Evolutionary conservation across 2,113 vertebrate genomes (phyloP).

Genomic region (Pseudolaguvia tuberculata): DNA sequence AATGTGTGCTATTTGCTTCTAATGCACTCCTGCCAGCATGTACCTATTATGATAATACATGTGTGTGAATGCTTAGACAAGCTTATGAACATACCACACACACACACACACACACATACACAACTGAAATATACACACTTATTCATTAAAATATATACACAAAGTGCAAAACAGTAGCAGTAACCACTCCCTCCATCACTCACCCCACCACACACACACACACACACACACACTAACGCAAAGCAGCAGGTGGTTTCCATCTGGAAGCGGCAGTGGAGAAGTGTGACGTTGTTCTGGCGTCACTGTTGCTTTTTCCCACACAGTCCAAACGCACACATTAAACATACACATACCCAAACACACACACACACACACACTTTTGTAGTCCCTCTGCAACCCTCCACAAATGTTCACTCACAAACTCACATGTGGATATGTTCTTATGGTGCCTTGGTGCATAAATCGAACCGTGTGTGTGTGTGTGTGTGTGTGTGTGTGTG

Average conservation of each 20-base stretch:
- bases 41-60: constrained; percentile 49
- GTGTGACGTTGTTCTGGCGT: constrained; percentile 25
- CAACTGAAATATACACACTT: constrained; percentile 1
- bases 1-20: constrained; percentile 37
- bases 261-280: constrained; percentile 30
- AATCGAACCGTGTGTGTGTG: constrained; percentile 1
- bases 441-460: neutral
- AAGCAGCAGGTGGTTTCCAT: constrained; percentile 38
- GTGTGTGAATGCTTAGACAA: constrained; percentile 39
- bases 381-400: constrained; percentile 1
- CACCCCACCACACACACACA: constrained; percentile 18
- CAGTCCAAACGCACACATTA: neutral
- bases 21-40: constrained; percentile 26
- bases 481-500: neutral
- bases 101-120: constrained; percentile 14
- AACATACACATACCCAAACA: no score
- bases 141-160: neutral
- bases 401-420: neutral
- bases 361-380: constrained; percentile 10
- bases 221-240: neutral
- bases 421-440: neutral
- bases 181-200: neutral
- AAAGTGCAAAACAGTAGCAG: neutral
- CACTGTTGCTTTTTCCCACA: constrained; percentile 30
- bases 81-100: constrained; percentile 37